Conservation (phyloP, 2,113 vertebrate genomes). For the Seriola quinqueradiata region DNA sequence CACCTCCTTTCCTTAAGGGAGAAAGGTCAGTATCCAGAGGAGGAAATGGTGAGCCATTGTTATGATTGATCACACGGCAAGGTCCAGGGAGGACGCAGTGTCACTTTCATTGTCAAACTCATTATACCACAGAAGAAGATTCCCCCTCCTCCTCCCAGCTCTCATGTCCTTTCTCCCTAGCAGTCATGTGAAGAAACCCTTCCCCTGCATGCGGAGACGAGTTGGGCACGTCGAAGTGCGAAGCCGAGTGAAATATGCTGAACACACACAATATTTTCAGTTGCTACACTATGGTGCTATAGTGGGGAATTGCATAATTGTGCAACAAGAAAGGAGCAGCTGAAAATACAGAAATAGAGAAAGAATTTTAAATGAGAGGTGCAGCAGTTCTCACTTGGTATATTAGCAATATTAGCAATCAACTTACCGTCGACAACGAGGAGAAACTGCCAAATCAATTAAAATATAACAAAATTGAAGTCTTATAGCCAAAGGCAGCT, state of each 20-base stretch:
- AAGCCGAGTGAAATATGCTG: constrained; percentile 67
- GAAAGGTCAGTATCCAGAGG: constrained; percentile 81
- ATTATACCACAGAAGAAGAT: constrained; percentile 78
- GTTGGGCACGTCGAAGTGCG: constrained; percentile 35
- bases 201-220: constrained; percentile 37
- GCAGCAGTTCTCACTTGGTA: constrained; percentile 24
- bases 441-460: constrained; percentile 69
- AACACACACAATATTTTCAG: constrained; percentile 57
- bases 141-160: constrained; percentile 31
- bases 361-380: constrained; percentile 33
- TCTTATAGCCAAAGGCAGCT: constrained; percentile 58
- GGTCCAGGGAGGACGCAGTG: constrained; percentile 79
- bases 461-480: constrained; percentile 66
- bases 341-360: constrained; percentile 14
- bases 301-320: constrained; percentile 47
- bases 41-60: constrained; percentile 81
- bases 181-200: constrained; percentile 62
- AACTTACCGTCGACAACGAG: constrained; percentile 47
- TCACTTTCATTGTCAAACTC: constrained; percentile 85
- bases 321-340: constrained; percentile 26
- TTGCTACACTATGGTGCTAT: constrained; percentile 17
- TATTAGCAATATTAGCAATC: constrained; percentile 59
- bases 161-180: constrained; percentile 65
- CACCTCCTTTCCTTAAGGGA: constrained; percentile 71
- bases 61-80: constrained; percentile 83